Base-by-base conservation (phyloP, 35 echinoderm and acorn worm species). In the Heliocidaris erythrogramma region DNA sequence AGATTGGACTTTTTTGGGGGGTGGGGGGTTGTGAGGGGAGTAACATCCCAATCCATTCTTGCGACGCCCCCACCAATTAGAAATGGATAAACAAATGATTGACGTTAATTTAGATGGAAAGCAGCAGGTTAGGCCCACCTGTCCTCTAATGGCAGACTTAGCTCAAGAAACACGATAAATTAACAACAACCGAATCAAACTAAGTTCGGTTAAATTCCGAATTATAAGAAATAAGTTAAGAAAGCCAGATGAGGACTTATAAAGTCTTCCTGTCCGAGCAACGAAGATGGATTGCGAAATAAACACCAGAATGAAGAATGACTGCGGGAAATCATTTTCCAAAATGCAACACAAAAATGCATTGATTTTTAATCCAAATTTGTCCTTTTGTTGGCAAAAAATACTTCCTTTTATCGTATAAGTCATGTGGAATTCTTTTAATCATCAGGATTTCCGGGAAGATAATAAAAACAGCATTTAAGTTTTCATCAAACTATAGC, bases 101-200 rank as follows among this genome's bases (percentile, higher is more conserved):
- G 17, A n/a, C 5, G 6, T 27, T 27, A 21, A 7, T 78, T 27
- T 0, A 27, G 8, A n/a, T 2, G 65, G 65, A 78, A 78, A 21
- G 65, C 8, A n/a, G 17, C 65, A 78, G 65, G 65, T 78, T 6
- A n/a, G 27, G 27, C 7, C 21, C 21, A 78, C 65, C 27, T n/a
- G 65, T 78, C 65, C 27, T 78, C 65, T 78, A n/a, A n/a, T 78
- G 65, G 65, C 65, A 78, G 65, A 78, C 65, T 78, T 78, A 78
- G 65, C 65, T 78, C 65, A 78, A 78, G 27, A 78, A 42, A n/a
- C 8, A 78, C 18, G 21, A n/a, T 78, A 7, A 10, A 11, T 27
- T 78, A 42, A 78, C 65, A 71, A 71, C 61, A 78, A 78, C 65
- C 65, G 27, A 78, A 78, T 78, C 65, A 7, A n/a, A 21, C n/a